Conservation (phyloP, 1,140 invertebrate species). For the Nasonia longicornis region DNA sequence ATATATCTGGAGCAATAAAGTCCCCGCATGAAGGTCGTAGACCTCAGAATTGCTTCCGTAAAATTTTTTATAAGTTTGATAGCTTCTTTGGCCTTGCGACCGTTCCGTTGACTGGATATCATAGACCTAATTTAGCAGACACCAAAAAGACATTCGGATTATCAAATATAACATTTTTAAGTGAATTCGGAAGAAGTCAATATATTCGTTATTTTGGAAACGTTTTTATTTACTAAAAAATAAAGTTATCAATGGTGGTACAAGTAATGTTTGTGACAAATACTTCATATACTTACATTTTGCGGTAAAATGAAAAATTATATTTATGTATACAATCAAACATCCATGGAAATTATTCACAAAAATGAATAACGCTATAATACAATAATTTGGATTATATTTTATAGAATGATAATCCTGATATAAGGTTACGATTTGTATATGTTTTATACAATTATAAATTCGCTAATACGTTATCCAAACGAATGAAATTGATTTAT, state of each 20-base stretch:
- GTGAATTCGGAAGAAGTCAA: neutral
- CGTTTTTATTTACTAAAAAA: neutral
- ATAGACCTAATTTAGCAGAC: constrained; percentile 22
- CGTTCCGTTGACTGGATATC: constrained; percentile 47
- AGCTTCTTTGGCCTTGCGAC: constrained; percentile 49
- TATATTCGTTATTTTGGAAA: neutral
- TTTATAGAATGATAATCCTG: neutral
- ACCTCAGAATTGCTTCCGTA: constrained; percentile 32
- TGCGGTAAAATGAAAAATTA: too few relatives aligned
- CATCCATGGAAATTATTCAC: too few relatives aligned
- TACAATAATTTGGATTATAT: too few relatives aligned
- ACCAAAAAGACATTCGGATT: neutral
- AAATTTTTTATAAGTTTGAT: constrained; percentile 32
- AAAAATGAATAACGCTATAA: too few relatives aligned
- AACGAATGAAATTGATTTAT: neutral
- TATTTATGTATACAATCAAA: too few relatives aligned
- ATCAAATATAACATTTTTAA: neutral
- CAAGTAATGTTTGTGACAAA: neutral
- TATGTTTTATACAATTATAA: too few relatives aligned
- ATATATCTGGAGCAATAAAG: constrained; percentile 13
- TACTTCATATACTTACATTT: too few relatives aligned
- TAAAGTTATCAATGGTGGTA: neutral
- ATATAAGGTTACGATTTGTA: too few relatives aligned
- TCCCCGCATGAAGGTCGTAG: neutral
- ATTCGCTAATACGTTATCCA: neutral